Percentiles rank a stretch among this genome's conserved stretches.
Evolutionary conservation across 2,888 invertebrate species (phyloP).

Genomic region (Eurois occulta): DNA sequence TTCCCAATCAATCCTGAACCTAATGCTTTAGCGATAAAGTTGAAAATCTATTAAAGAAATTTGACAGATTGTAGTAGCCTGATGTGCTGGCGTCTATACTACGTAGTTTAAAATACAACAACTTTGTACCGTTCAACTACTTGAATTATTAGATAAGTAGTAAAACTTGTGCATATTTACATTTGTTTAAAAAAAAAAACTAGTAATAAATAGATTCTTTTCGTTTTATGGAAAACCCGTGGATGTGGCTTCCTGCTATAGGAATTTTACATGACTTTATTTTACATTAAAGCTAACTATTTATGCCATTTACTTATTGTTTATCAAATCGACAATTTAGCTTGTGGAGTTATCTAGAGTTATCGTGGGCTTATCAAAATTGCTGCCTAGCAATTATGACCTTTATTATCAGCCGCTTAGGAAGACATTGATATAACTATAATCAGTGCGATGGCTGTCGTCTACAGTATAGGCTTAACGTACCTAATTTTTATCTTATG

Average conservation of each 20-base stretch:
- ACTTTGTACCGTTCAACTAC: neutral
- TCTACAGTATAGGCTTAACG: neutral
- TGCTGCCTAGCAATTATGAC: slow-evolving; percentile 35
- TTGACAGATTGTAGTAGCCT: too few species aligned
- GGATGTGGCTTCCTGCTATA: neutral
- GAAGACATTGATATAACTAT: slow-evolving; percentile 23
- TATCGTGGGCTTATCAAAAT: slow-evolving; percentile 30
- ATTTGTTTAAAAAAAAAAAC: neutral
- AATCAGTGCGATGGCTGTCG: slow-evolving; percentile 22
- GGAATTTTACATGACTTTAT: neutral
- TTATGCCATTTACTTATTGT: slow-evolving; percentile 10
- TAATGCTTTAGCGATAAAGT: too few species aligned
- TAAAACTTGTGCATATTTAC: neutral
- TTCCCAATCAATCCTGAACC: too few species aligned
- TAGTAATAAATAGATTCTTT: neutral
- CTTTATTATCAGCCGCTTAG: slow-evolving; percentile 11
- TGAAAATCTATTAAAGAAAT: too few species aligned
- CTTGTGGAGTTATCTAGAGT: slow-evolving; percentile 17
- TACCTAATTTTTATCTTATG: slow-evolving; percentile 19
- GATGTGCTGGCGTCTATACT: too few species aligned
- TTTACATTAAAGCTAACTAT: slow-evolving; percentile 1
- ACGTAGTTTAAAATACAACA: neutral
- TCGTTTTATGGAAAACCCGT: neutral
- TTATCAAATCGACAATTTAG: slow-evolving; percentile 20
- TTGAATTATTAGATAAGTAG: neutral